Evolutionary conservation across 30 jellyfish, hydroid and myxozoan genomes (phyloP), one percentile per base, ranked within the genome.

Genomic region (Nemopilema nomurai): DNA sequence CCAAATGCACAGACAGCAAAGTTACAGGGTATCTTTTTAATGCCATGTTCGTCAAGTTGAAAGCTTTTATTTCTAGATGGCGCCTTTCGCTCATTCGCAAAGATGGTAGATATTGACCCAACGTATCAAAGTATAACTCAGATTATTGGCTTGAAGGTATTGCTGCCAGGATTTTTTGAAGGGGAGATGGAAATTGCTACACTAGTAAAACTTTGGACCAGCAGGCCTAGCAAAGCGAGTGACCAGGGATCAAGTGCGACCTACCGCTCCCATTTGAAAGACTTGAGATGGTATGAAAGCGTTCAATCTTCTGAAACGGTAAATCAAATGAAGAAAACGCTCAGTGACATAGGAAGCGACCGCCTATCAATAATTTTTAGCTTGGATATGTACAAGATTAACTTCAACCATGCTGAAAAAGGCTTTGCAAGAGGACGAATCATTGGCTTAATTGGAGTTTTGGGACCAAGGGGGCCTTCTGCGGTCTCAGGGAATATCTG

Each of bases 151-250:
- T 13, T 73, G 73, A 71, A 62, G 29, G 26, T 83, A 57, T 57
- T 30, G 24, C 64, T 83, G 1, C 92, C 85, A 18, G 92, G 92
- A 18, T 83, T 71, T 23, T 83, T 83, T 27, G 68, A 33, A 28
- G 92, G 92, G n/a, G 79, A 53, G 16, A 51, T 83, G 85, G 84
- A 64, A 32, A 63, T 80, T 20, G 51, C 92, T 7, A 80, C 92
- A 28, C 80, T 83, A 28, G 23, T 51, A 8, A 71, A 68, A 9
- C 62, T n/a, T 49, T 83, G 92, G 92, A 6, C 68, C 16, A 80
- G 92, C 18, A 51, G 51, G 74, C 26, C 26, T 49, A 62, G 79
- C 69, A 21, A 0, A 8, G 62, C 49, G 8, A 85, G 84, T 22
- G 77, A 62, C 62, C 41, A 53, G 16, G 67, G 57, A 21, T 70